These are phyloP conservation scores for Simalia tracyae DNA, from an alignment of 2,797 vertebrate species.

Conservation along the genomic window DNA sequence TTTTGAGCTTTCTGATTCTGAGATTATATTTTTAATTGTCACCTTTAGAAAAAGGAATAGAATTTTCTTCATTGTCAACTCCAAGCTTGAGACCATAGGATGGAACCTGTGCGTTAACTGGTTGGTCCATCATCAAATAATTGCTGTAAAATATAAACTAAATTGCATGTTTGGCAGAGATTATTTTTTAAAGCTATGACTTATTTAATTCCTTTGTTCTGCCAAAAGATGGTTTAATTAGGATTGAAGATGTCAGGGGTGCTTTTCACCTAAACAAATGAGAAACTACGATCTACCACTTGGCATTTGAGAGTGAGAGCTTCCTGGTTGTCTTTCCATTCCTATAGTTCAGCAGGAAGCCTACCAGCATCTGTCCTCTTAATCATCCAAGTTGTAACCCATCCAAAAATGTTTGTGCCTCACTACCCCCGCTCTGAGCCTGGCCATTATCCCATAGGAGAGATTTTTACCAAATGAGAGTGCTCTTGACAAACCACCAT, in stretches of 20 bases:
- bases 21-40: background rate
- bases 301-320: background rate
- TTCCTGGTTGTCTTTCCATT: background rate
- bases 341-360: background rate
- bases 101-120: background rate
- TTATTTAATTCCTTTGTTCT: background rate
- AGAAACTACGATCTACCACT: background rate
- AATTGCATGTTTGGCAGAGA: background rate
- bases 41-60: background rate
- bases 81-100: background rate
- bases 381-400: background rate
- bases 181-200: background rate
- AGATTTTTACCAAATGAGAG: background rate
- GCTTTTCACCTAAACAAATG: background rate
- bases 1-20: constrained; percentile 20
- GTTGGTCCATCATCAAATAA: background rate
- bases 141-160: background rate
- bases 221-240: background rate
- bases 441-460: background rate
- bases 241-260: background rate
- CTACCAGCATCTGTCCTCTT: background rate
- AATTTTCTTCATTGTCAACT: background rate
- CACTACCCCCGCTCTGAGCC: background rate
- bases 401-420: background rate
- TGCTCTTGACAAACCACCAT: background rate